phyloP scores from a whole-genome alignment of 2,113 vertebrate genomes.

The Danio rerio region DNA sequence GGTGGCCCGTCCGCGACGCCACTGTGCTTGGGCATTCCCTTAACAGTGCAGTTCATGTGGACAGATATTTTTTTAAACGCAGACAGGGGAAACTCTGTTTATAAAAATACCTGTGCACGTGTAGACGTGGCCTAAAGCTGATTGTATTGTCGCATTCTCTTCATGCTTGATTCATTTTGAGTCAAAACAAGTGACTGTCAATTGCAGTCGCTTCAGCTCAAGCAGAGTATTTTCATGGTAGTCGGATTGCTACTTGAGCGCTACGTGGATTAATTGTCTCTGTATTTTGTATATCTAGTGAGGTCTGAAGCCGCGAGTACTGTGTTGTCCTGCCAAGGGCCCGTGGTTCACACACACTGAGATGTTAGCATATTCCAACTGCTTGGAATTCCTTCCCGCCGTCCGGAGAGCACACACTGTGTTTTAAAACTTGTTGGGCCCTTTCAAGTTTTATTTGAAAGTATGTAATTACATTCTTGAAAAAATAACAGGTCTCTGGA shows the following conservation, averaged over 20 bases:
- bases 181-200: background rate
- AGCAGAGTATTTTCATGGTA: background rate
- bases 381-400: slow-evolving; percentile 96
- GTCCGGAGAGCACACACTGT: slow-evolving; percentile 90
- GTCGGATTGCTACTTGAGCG: background rate
- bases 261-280: slow-evolving; percentile 49
- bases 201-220: background rate
- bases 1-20: too few species aligned
- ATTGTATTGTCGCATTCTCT: background rate
- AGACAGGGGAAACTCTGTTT: too few species aligned
- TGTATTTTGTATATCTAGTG: slow-evolving; percentile 16
- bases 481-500: slow-evolving; percentile 91
- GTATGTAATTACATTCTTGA: slow-evolving; percentile 99
- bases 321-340: slow-evolving; percentile 56
- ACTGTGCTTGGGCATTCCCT: too few species aligned
- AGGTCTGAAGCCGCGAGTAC: slow-evolving; percentile 25
- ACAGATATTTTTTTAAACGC: too few species aligned
- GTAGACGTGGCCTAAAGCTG: too few species aligned
- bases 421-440: slow-evolving; percentile 97
- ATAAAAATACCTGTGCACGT: too few species aligned
- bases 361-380: slow-evolving; percentile 98
- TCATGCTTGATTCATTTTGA: background rate
- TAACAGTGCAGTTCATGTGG: too few species aligned
- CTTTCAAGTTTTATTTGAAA: slow-evolving; percentile 99
- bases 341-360: slow-evolving; percentile 76